Base-by-base conservation (phyloP, 2,888 invertebrate genomes). In the Neoscelio sp. region DNA sequence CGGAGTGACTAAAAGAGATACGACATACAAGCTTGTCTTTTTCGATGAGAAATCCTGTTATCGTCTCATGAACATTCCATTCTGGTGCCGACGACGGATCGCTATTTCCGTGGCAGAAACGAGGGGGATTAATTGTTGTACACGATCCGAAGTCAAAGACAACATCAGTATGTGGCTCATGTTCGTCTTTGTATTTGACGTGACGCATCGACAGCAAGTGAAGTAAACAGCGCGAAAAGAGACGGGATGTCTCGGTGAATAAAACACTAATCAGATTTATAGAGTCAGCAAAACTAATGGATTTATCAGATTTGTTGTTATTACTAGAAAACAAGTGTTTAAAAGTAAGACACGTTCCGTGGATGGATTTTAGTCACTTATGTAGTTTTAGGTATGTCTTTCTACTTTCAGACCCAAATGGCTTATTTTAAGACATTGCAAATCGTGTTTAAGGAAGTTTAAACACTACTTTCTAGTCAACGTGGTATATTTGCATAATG, bases 41-140 rank as follows among this genome's bases (percentile, higher is more conserved):
- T 28, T n/a, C n/a, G n/a, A n/a, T n/a, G n/a, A n/a, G 23, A 58
- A 65, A 58, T 74, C 65, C 65, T 58, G 65, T 74, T 74, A 74
- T 67, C 65, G 65, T 35, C 77, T 77, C 65, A 77, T 77, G 70
- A 77, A 44, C 77, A 77, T 77, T 77, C 77, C 42, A 44, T 46
- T 35, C 48, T 58, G 64, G 58, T 58, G 50, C 20, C 52, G 64
- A 26, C 62, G 70, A 77, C 70, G 65, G 28, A 70, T 77, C 20
- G 76, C 76, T 76, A 76, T 76, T 77, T 65, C 65, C 77, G 50
- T 23, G 56, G 38, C 17, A 33, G 8, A 30, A 15, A 17, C 2
- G 17, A 58, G 52, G 52, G 64, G 71, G 44, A 73, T 50, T 65
- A 71, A 67, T 78, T 67, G 67, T 78, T 71, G 67, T 15, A 67